Evolutionary conservation across 2,113 vertebrate species (phyloP).

Genomic region (Sorex araneus): DNA sequence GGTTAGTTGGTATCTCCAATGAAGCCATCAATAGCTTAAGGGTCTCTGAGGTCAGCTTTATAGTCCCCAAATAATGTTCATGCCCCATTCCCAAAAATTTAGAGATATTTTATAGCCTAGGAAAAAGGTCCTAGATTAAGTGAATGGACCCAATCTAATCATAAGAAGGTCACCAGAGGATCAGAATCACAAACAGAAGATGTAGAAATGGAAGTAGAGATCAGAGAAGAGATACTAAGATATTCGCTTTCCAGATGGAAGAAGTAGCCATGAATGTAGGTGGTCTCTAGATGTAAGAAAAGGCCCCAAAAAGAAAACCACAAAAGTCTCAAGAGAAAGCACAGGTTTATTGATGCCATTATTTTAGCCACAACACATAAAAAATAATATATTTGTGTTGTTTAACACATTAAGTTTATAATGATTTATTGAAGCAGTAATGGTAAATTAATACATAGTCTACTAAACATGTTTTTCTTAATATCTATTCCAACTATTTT

Average conservation of each 20-base stretch:
- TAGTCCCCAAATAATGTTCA: background rate
- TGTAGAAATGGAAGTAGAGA: background rate
- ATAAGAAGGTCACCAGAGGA: background rate
- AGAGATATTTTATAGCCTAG: background rate
- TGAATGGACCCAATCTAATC: too few relatives aligned
- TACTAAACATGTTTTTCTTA: too few relatives aligned
- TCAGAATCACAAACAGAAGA: background rate
- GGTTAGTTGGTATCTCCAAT: background rate
- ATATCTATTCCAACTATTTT: background rate
- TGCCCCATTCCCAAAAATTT: background rate
- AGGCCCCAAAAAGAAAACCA: background rate
- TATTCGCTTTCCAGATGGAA: background rate
- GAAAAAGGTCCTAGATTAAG: too few relatives aligned
- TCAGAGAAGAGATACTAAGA: background rate
- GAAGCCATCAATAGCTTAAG: background rate
- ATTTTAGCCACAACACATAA: too few relatives aligned
- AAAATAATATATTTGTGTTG: background rate
- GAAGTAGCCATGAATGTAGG: background rate
- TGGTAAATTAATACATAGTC: background rate
- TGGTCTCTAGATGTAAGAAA: background rate
- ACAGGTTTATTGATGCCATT: too few relatives aligned
- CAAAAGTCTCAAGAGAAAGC: background rate
- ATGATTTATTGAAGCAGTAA: background rate
- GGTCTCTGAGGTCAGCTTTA: background rate
- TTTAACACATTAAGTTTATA: background rate